Evolutionary conservation across 2,113 vertebrate genomes (phyloP).

Genomic region (Echinops telfairi): DNA sequence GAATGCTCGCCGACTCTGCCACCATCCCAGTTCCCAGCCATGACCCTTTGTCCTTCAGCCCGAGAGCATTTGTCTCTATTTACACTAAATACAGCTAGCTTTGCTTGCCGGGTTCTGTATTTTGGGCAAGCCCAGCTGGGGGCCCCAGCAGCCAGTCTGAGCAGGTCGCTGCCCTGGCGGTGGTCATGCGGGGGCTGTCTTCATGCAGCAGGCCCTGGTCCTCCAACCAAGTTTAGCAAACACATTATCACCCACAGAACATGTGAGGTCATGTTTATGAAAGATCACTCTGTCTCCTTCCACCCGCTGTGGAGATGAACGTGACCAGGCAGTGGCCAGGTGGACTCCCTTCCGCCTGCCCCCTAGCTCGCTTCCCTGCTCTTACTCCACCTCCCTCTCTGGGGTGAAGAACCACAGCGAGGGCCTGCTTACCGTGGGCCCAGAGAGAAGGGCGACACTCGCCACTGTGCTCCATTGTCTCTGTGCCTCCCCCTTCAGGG

Average conservation of each 20-base stretch:
- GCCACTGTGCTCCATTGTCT: rapidly evolving
- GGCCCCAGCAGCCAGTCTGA: slow-evolving; percentile 82
- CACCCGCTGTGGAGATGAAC: not conserved
- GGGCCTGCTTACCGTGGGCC: not conserved
- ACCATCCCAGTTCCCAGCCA: not conserved
- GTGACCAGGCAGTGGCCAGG: slow-evolving; percentile 77
- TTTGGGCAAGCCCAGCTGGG: slow-evolving; percentile 82
- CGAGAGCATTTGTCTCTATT: slow-evolving; percentile 82
- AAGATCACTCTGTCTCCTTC: slow-evolving; percentile 77
- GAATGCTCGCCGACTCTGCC: not conserved
- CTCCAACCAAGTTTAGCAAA: slow-evolving; percentile 88
- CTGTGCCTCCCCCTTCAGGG: not conserved
- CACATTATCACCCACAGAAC: slow-evolving; percentile 85
- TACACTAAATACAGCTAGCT: slow-evolving; percentile 88
- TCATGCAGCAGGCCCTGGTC: slow-evolving; percentile 61
- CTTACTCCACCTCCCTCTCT: not conserved
- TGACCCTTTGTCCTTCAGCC: slow-evolving; percentile 85
- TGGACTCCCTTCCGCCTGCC: not conserved
- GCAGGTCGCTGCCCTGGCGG: slow-evolving; percentile 81
- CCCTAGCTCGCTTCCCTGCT: too few relatives aligned
- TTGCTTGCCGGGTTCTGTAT: slow-evolving; percentile 80
- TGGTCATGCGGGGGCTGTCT: slow-evolving; percentile 77
- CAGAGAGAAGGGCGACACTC: not conserved
- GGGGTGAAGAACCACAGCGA: slow-evolving; percentile 40
- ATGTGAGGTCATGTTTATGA: slow-evolving; percentile 86